Evolutionary conservation across 2,888 invertebrate genomes (phyloP), one percentile per base, ranked within the genome.

Genomic region (Rhogogaster chlorosoma): DNA sequence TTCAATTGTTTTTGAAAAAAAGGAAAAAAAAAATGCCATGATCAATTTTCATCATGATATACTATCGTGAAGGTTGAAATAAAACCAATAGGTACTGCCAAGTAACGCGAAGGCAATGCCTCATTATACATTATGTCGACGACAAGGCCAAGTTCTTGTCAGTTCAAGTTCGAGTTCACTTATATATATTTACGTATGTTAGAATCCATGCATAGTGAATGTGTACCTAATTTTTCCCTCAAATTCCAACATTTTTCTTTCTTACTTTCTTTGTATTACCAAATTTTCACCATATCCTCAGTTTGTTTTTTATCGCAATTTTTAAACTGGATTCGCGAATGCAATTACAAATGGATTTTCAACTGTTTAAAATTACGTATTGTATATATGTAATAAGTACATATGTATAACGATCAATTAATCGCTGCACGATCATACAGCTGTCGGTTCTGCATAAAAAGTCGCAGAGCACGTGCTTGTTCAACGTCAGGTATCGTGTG

Each of bases 161-260:
- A 42, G 42, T 38, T 73, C 71, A 73, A 73, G 42, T 73, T 73
- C 71, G n/a, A 73, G 71, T 73, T 73, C n/a, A 70, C 15, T 15
- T 36, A 36, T 26, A 29, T 70, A 61, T 10, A 10, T 5, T 12
- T 22, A 26, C 12, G 2, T 26, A 26, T 22, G 26, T 53, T 22
- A 57, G 57, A 9, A 57, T n/a, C 9, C 57, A 57, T 9, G 22
- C 57, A n/a, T 45, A 45, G 45, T 22, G 57, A 7, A 22, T 22
- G 57, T 15, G 45, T 45, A 45, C 0, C 0, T 45, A 15, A 45
- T 45, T 45, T 42, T 42, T 42, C 12, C 42, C 42, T 42, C 42
- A 42, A 42, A 57, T 57, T 10, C 22, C 22, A 9, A 57, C 22
- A 22, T 22, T 22, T 22, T 57, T 57, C n/a, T 22, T 57, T 22